A percentile compares a stretch with the other conserved stretches of the same genome.
These are phyloP conservation scores for Colossoma macropomum DNA, from an alignment of 2,113 vertebrate species.

Conservation along the genomic window DNA sequence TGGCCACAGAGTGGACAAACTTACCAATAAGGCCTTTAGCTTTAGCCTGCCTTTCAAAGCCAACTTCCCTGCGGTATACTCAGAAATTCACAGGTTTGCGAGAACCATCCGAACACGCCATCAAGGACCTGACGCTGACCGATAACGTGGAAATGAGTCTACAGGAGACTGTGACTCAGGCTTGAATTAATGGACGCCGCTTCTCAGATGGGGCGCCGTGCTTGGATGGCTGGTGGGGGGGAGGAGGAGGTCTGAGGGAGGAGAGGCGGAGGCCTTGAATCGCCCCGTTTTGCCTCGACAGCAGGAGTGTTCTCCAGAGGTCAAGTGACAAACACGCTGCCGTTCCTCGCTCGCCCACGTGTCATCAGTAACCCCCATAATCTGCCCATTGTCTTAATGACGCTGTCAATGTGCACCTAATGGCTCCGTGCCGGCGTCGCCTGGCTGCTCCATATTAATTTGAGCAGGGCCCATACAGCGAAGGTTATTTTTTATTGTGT, in stretches of 20 bases:
- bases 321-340: conserved; percentile 65
- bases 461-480: conserved; percentile 67
- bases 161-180: conserved; percentile 35
- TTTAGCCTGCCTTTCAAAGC: no score
- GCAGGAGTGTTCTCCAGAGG: conserved; percentile 63
- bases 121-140: conserved; percentile 42
- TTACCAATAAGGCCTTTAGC: no score
- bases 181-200: conserved; percentile 38
- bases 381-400: conserved; percentile 77
- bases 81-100: not conserved
- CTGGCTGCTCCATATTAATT: conserved; percentile 80
- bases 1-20: no score
- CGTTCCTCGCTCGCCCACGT: conserved; percentile 60
- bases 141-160: conserved; percentile 35
- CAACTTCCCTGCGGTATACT: not conserved
- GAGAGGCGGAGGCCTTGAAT: not conserved
- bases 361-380: conserved; percentile 74
- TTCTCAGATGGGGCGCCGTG: not conserved
- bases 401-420: conserved; percentile 76
- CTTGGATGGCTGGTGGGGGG: not conserved
- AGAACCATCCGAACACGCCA: not conserved
- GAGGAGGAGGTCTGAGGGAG: not conserved
- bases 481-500: conserved; percentile 82
- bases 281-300: conserved; percentile 27
- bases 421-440: conserved; percentile 71